Conservation (phyloP, 2,113 vertebrate species). For the Galeopterus variegatus region DNA sequence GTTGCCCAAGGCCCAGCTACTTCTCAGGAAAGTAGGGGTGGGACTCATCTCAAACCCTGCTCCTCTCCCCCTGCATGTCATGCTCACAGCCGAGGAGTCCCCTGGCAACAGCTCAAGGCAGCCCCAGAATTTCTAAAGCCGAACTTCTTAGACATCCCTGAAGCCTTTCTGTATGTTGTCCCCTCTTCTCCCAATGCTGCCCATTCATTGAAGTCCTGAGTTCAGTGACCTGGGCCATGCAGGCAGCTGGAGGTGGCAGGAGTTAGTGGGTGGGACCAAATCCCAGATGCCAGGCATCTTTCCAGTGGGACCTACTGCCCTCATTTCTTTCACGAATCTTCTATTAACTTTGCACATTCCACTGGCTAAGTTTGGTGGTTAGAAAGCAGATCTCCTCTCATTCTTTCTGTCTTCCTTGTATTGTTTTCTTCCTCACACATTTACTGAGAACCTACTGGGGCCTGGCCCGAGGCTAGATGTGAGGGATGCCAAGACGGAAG, state of each 20-base stretch:
- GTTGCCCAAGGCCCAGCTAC: accelerated
- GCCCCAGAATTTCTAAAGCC: not conserved
- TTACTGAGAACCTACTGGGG: not conserved
- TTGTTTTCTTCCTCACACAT: not conserved
- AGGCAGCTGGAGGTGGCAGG: not conserved
- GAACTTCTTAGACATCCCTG: not conserved
- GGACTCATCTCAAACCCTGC: not conserved
- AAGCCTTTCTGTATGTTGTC: not conserved
- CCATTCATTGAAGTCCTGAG: not conserved
- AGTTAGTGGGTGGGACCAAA: not conserved
- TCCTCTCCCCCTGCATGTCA: accelerated
- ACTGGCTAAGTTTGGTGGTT: not conserved
- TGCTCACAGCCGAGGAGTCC: not conserved
- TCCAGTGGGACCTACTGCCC: not conserved
- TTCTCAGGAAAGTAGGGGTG: not conserved
- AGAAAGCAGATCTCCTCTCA: not conserved
- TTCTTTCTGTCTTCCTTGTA: not conserved
- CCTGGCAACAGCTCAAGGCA: not conserved
- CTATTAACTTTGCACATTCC: not conserved
- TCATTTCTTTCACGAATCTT: not conserved
- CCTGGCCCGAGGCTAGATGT: not conserved
- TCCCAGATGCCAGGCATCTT: not conserved
- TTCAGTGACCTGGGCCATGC: not conserved
- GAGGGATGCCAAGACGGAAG: not conserved
- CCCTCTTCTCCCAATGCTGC: not conserved